Evolutionary conservation across 2,113 vertebrate genomes (phyloP).

Genomic region (Spea multiplicata): DNA sequence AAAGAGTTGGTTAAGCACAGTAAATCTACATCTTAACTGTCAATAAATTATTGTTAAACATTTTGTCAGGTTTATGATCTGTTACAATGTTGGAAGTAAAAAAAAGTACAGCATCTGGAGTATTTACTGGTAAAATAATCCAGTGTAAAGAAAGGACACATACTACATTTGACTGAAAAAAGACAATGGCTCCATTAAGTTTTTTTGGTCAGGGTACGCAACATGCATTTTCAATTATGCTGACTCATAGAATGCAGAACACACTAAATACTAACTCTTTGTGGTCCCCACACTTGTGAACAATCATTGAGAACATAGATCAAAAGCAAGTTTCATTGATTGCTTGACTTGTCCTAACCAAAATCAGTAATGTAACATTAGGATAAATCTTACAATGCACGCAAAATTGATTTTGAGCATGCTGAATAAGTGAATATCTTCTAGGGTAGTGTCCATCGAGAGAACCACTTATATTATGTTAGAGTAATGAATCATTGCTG

Average conservation of each 20-base stretch:
- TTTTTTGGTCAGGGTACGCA: constrained; percentile 42
- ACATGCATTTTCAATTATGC: constrained; percentile 45
- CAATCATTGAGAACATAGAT: constrained; percentile 1
- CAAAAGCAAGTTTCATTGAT: background rate
- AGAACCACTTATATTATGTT: no score
- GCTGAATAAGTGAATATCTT: no score
- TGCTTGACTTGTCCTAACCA: background rate
- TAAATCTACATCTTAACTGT: constrained; percentile 16
- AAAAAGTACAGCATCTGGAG: constrained; percentile 38
- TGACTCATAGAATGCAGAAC: constrained; percentile 20
- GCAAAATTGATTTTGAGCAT: no score
- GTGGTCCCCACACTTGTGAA: background rate
- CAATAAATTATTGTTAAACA: constrained; percentile 19
- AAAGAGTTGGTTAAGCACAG: constrained; percentile 12
- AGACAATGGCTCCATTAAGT: constrained; percentile 41
- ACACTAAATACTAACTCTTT: background rate
- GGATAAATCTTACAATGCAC: no score
- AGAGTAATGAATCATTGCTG: no score
- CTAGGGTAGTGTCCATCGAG: no score
- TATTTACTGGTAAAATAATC: constrained; percentile 40
- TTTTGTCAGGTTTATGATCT: constrained; percentile 42
- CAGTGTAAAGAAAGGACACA: constrained; percentile 1
- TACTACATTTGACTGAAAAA: constrained; percentile 39
- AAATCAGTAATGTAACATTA: no score
- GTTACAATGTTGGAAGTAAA: constrained; percentile 14